Evolutionary conservation across 2,797 vertebrate species (phyloP), one percentile per base, ranked within the genome.

Genomic region (Cossypha polioptera): DNA sequence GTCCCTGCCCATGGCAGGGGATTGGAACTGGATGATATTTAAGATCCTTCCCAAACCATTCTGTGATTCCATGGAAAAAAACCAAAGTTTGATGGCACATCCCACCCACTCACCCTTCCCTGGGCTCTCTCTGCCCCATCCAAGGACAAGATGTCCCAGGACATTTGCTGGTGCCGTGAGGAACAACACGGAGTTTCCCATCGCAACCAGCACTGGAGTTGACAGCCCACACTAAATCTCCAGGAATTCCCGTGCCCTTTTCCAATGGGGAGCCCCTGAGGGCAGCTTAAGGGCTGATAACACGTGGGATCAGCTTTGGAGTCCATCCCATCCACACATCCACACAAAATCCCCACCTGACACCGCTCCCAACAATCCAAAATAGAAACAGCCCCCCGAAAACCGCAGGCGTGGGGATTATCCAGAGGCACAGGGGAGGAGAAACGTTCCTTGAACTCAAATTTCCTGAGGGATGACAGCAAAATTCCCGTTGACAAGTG

Each of bases 131-230:
- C 36, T 18, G 22, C 24, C 24, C 65, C 53, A 77, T 8, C 24
- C 21, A 18, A 73, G 59, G 68, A 61, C 78, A 43, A 25, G 40
- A 33, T 8, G 58, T 67, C 40, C 77, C 57, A 11, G 73, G 69
- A 80, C 8, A 21, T 68, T 55, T 63, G 25, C 29, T 0, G 1
- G 16, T 2, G 16, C 22, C 7, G 2, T 2, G 20, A 92, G 38
- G 65, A 80, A 74, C 16, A 69, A 73, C 85, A 86, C 35, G 0
- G 4, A 5, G 10, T 43, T 43, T 4, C 4, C 59, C 63, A 54
- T 33, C 3, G 0, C 8, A 4, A 66, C 38, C 22, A 3, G 10
- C 0, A 0, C 26, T 0, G 19, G 31, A 67, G 71, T 25, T 78
- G 3, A 68, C 6, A 51, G n/a, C 62, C 63, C 55, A 33, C 13